Evolutionary conservation across 2,113 vertebrate genomes (phyloP).

Genomic region (Chaenocephalus aceratus): DNA sequence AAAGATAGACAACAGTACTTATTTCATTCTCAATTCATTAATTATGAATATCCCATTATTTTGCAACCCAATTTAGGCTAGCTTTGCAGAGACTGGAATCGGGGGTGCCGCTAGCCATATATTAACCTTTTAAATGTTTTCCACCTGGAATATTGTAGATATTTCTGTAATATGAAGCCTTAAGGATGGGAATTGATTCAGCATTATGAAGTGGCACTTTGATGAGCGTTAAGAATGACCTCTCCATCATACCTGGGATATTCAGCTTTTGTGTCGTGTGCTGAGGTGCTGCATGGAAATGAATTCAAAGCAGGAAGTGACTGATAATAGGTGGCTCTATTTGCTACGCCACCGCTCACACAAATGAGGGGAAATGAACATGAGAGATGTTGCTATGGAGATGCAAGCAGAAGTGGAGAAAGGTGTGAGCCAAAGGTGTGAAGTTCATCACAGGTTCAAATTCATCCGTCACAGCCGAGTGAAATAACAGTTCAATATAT

Average conservation of each 20-base stretch:
- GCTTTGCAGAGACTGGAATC: no score
- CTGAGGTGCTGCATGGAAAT: conserved; percentile 48
- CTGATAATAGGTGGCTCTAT: conserved; percentile 37
- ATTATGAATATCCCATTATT: no score
- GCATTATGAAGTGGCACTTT: neutral
- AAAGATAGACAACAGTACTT: no score
- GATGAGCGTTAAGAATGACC: neutral
- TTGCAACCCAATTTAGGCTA: no score
- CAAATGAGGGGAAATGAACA: conserved; percentile 42
- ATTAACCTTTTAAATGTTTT: neutral
- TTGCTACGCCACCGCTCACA: conserved; percentile 21
- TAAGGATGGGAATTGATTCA: neutral
- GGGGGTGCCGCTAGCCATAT: neutral
- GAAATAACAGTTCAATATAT: neutral
- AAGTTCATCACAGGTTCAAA: conserved; percentile 8
- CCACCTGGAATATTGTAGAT: neutral
- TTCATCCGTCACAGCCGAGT: neutral
- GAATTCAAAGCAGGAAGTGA: conserved; percentile 49
- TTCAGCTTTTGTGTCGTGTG: conserved; percentile 11
- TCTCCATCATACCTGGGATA: neutral
- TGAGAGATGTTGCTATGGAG: conserved; percentile 25
- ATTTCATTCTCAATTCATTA: no score
- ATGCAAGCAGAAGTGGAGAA: neutral
- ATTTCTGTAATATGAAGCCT: neutral
- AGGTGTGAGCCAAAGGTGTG: neutral